A percentile compares a stretch with the other conserved stretches of the same genome.
Conservation (phyloP, 2,113 vertebrate species). For the Crotalus horridus region DNA sequence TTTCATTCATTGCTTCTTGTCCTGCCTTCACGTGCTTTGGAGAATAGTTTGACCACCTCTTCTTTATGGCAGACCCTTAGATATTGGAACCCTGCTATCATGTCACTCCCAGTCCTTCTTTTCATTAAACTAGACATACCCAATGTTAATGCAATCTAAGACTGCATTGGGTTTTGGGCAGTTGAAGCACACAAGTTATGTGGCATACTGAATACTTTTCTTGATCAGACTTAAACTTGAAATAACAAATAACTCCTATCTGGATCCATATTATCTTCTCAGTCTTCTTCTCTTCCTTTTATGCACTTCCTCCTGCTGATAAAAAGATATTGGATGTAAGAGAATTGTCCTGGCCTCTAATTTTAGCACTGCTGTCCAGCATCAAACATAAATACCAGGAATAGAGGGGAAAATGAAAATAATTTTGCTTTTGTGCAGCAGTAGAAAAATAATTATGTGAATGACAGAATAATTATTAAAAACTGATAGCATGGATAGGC, state of each 20-base stretch:
- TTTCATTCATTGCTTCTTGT: not conserved
- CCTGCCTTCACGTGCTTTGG: not conserved
- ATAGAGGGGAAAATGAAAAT: not conserved
- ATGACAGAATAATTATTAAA: not conserved
- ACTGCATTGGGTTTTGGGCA: no score
- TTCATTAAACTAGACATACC: no score
- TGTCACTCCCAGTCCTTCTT: no score
- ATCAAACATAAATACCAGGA: not conserved
- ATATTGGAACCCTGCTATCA: no score
- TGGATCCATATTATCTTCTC: not conserved
- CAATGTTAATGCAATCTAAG: no score
- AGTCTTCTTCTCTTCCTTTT: not conserved
- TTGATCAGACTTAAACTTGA: not conserved
- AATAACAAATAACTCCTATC: not conserved
- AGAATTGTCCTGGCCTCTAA: not conserved
- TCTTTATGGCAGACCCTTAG: no score
- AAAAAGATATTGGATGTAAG: not conserved
- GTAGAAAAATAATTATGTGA: not conserved
- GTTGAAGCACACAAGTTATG: not conserved
- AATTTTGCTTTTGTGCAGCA: not conserved
- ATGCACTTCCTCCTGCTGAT: not conserved
- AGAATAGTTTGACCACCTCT: no score
- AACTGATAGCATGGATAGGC: not conserved
- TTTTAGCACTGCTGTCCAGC: not conserved
- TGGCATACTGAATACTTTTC: not conserved